A percentile compares a stretch with the other conserved stretches of the same genome.
Evolutionary conservation across 2,888 invertebrate species (phyloP).

Genomic region (Autographa gamma): DNA sequence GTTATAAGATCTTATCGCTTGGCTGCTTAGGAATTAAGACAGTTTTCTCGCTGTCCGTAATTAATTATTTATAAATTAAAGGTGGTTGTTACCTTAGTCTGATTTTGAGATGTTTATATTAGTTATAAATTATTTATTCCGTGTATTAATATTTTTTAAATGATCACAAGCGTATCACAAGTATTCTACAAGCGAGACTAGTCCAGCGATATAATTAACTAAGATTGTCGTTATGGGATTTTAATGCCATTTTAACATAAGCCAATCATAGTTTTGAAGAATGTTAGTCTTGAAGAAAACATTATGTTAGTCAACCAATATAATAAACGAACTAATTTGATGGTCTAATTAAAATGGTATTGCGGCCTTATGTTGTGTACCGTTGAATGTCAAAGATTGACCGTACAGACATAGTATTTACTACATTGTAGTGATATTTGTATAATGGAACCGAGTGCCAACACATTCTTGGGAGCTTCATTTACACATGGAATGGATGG

Average conservation of each 20-base stretch:
- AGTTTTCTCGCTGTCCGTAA: background rate
- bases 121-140: background rate
- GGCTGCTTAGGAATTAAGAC: constrained; percentile 4
- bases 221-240: background rate
- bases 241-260: background rate
- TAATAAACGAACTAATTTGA: background rate
- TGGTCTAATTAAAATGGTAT: background rate
- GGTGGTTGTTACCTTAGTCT: too few relatives aligned
- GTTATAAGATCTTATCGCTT: constrained; percentile 15
- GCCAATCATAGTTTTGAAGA: constrained; percentile 4
- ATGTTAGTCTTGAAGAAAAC: background rate
- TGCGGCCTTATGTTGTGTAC: background rate
- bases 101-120: too few relatives aligned
- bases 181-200: background rate
- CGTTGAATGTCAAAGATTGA: constrained; percentile 8
- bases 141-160: background rate
- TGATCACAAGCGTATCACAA: too few relatives aligned
- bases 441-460: constrained; percentile 33
- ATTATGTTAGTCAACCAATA: too few relatives aligned
- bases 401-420: constrained; percentile 30
- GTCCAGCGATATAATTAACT: background rate
- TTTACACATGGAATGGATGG: constrained; percentile 1
- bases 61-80: background rate
- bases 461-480: constrained; percentile 15
- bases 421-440: constrained; percentile 26